Evolutionary conservation across 2,888 invertebrate species (phyloP).

Genomic region (Linnaemya vulpina): DNA sequence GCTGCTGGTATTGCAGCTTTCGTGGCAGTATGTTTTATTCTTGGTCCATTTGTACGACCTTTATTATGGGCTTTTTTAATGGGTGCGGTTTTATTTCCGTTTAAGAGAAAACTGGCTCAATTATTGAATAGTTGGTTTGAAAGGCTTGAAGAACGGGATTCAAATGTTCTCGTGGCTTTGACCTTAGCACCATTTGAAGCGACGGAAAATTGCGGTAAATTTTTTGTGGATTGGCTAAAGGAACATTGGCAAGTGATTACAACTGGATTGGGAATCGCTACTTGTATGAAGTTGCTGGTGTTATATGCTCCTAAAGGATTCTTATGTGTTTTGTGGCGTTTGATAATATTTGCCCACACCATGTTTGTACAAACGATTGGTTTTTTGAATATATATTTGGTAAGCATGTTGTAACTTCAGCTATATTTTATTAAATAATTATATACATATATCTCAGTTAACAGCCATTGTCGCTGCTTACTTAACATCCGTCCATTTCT

Average conservation of each 20-base stretch:
- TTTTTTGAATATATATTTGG: conserved; percentile 80
- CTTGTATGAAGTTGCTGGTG: conserved; percentile 78
- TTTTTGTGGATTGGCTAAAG: conserved; percentile 88
- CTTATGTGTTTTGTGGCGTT: conserved; percentile 84
- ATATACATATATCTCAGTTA: conserved; percentile 85
- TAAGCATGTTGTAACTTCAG: conserved; percentile 70
- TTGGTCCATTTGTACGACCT: conserved; percentile 96
- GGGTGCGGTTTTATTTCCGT: conserved; percentile 98
- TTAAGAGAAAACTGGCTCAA: conserved; percentile 92
- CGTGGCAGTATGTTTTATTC: conserved; percentile 90
- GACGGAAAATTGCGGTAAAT: conserved; percentile 89
- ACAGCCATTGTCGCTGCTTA: conserved; percentile 87
- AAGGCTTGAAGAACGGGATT: conserved; percentile 86
- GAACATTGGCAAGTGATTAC: conserved; percentile 87
- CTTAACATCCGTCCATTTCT: conserved; percentile 87
- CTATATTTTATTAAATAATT: conserved; percentile 4
- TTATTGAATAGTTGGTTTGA: conserved; percentile 91
- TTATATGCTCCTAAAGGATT: conserved; percentile 87
- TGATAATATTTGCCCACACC: conserved; percentile 79
- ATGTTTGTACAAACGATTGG: conserved; percentile 80
- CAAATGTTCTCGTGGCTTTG: conserved; percentile 86
- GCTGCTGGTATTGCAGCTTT: conserved; percentile 81
- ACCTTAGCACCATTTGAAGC: conserved; percentile 89
- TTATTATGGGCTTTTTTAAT: conserved; percentile 97
- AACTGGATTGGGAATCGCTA: conserved; percentile 81